Evolutionary conservation across 1,140 invertebrate genomes (phyloP).

Genomic region (Caenorhabditis elegans): DNA sequence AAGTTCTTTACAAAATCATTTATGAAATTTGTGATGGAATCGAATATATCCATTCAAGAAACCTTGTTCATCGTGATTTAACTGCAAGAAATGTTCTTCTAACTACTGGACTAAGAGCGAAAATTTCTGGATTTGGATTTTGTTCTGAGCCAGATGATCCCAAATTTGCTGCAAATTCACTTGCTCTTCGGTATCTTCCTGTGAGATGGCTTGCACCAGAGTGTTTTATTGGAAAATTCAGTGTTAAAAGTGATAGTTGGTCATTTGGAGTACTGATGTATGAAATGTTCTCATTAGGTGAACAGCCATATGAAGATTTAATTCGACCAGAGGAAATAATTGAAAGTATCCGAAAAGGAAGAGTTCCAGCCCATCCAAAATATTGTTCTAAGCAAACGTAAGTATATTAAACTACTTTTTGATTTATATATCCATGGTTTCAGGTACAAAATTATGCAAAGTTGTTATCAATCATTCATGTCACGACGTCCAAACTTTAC

Average conservation of each 20-base stretch:
- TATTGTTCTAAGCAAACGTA: constrained; percentile 47
- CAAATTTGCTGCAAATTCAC: constrained; percentile 28
- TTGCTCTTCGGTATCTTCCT: constrained; percentile 35
- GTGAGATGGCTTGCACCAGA: constrained; percentile 47
- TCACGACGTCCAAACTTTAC: constrained; percentile 8
- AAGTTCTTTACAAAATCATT: constrained; percentile 45
- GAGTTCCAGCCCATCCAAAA: constrained; percentile 40
- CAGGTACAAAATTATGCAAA: constrained; percentile 39
- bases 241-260: constrained; percentile 46
- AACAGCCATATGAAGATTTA: constrained; percentile 46
- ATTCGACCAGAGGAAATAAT: constrained; percentile 41
- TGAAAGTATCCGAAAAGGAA: constrained; percentile 41
- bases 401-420: neutral
- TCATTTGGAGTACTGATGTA: constrained; percentile 48
- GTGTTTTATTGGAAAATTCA: constrained; percentile 45
- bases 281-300: constrained; percentile 49
- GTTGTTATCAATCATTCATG: constrained; percentile 29
- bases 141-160: constrained; percentile 43
- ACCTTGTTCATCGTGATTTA: constrained; percentile 48
- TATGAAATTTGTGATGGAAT: constrained; percentile 50
- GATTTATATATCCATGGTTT: neutral
- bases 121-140: constrained; percentile 49
- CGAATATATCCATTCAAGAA: constrained; percentile 46
- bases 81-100: constrained; percentile 48
- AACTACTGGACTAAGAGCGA: constrained; percentile 50